Conservation (phyloP, 2,888 invertebrate species). For the Meghimatium bilineatum region DNA sequence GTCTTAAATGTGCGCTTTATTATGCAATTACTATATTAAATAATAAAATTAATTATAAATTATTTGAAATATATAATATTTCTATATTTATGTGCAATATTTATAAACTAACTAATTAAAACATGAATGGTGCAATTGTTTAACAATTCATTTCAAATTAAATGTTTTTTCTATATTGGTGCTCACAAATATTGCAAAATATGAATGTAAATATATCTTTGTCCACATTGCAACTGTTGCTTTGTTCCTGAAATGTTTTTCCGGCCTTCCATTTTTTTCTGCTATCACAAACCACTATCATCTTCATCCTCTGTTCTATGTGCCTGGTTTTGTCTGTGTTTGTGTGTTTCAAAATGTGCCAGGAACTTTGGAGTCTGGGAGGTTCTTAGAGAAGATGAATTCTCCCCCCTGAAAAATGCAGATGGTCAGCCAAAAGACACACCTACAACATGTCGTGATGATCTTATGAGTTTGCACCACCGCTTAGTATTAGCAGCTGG, state of each 20-base stretch:
- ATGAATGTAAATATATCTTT: not conserved
- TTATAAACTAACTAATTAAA: not conserved
- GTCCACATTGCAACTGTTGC: not conserved
- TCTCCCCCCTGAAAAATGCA: slow-evolving; percentile 96
- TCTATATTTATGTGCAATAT: not conserved
- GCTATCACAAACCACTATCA: slow-evolving; percentile 3
- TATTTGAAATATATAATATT: not conserved
- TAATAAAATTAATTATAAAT: not conserved
- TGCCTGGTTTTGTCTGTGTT: slow-evolving; percentile 50
- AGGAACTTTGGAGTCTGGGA: slow-evolving; percentile 86
- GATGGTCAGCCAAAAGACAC: slow-evolving; percentile 92
- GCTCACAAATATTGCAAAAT: not conserved
- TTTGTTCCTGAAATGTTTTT: not conserved
- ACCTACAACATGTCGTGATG: slow-evolving; percentile 89
- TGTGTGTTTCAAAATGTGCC: slow-evolving; percentile 64
- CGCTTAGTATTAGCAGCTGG: slow-evolving; percentile 89
- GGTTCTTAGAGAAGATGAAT: slow-evolving; percentile 94
- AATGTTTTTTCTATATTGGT: not conserved
- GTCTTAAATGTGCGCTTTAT: not conserved
- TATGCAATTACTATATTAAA: not conserved
- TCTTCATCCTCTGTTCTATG: slow-evolving; percentile 29
- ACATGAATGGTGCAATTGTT: not conserved
- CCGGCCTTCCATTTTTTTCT: not conserved
- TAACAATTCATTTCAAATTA: not conserved
- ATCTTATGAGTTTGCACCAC: slow-evolving; percentile 80